Evolutionary conservation across 2,113 vertebrate species (phyloP), one percentile per base, ranked within the genome.

Genomic region (Phrynosoma blainvillii): DNA sequence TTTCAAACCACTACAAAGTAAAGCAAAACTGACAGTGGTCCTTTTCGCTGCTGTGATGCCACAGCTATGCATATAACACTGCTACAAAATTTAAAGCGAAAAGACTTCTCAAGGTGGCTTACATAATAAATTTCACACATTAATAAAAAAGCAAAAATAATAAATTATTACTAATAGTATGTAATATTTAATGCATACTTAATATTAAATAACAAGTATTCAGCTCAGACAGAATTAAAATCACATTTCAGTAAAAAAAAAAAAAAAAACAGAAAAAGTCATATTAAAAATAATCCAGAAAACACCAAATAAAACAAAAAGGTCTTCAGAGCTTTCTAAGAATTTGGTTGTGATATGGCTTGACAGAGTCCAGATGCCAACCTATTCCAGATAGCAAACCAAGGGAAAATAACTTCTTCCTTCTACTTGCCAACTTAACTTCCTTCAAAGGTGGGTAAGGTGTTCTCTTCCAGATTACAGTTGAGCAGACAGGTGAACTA

Each of bases 1-100:
- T 87, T 40, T 91, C 65, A 89, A 71, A 79, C 27, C 91, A 40
- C 3, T 86, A 84, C 70, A 47, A 89, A 84, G 85, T 79, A 88
- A 74, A 25, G 16, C 59, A 8, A 16, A 85, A 42, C 87, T 87
- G 88, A 71, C 1, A 89, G 68, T 36, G 40, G 65, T 3, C 62
- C 36, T 18, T 23, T 68, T 36, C 25, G 25, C 42, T 62, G 56
- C 54, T 62, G 56, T 36, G 4, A 20, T 80, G 56, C 2, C 79
- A 62, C 20, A 62, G 54, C 25, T 80, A 9, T 32, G 20, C 56
- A 23, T 25, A 36, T 62, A 65, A 80, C 56, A 59, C 56, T 9
- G 10, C 14, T 59, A 59, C 56, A 59, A 59, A 59, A 59, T 76
- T 76, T 76, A 76, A 42, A 16, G 18, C 5, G 2, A 76, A 76